Evolutionary conservation across 2,888 invertebrate genomes (phyloP).

Genomic region (Tenthredo scrophulariae): DNA sequence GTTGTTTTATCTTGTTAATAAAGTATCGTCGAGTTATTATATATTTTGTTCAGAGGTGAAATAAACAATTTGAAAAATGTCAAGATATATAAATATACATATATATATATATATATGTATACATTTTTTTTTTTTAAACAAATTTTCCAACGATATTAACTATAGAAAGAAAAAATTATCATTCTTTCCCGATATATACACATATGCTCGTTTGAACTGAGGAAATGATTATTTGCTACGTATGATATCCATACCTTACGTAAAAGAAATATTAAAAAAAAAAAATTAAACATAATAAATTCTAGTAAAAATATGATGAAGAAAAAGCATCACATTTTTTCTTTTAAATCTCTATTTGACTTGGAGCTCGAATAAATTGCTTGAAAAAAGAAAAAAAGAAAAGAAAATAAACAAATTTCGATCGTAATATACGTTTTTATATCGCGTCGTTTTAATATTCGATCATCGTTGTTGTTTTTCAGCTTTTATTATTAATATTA

Average conservation of each 20-base stretch:
- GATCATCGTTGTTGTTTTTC: not conserved
- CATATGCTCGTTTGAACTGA: not conserved
- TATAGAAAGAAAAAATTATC: not conserved
- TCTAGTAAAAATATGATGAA: not conserved
- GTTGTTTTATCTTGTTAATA: not conserved
- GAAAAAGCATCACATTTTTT: slow-evolving; percentile 6
- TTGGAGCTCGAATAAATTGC: not conserved
- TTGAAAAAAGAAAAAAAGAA: slow-evolving; percentile 46
- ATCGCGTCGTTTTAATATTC: slow-evolving; percentile 4
- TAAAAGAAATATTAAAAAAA: not conserved
- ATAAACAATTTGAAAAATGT: slow-evolving; percentile 68
- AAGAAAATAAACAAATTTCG: not conserved
- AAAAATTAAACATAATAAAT: slow-evolving; percentile 20
- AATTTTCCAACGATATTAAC: not conserved
- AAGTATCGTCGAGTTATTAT: not conserved
- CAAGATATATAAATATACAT: not conserved
- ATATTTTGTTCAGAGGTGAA: slow-evolving; percentile 67
- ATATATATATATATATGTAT: not conserved
- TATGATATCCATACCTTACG: not conserved
- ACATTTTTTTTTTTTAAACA: not conserved
- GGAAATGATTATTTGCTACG: not conserved
- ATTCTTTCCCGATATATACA: not conserved
- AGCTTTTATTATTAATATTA: not conserved
- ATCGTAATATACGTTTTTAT: not conserved
- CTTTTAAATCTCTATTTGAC: slow-evolving; percentile 36